Percentiles rank a stretch among this genome's conserved stretches.
phyloP scores from a whole-genome alignment of 2,113 vertebrate genomes.

The Fulmarus glacialis region DNA sequence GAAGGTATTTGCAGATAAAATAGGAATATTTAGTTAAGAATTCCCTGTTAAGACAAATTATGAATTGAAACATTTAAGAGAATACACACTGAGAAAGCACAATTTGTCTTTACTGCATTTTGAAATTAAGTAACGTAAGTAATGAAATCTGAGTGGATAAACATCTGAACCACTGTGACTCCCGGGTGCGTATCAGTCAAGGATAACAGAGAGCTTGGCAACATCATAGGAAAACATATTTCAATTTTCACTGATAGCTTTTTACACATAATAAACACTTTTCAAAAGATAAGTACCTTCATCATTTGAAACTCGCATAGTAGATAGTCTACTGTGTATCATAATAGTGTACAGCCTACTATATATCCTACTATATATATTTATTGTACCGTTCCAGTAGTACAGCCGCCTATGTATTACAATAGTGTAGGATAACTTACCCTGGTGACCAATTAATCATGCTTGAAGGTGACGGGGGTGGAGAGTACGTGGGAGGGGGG shows the following conservation, averaged over 20 bases:
- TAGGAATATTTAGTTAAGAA: not conserved
- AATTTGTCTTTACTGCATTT: not conserved
- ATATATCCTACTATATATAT: not conserved
- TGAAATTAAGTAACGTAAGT: not conserved
- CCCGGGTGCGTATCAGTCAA: too few relatives aligned
- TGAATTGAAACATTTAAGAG: not conserved
- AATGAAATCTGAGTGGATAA: not conserved
- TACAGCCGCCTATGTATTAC: rapidly evolving
- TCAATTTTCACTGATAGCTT: not conserved
- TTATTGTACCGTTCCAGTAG: rapidly evolving
- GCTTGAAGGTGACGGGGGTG: not conserved
- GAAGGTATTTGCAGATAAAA: not conserved
- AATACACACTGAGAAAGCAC: not conserved
- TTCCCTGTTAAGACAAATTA: not conserved
- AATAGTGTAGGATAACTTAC: rapidly evolving
- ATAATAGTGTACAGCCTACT: not conserved
- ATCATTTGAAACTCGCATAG: not conserved
- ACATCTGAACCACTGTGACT: not conserved
- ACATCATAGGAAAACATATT: rapidly evolving
- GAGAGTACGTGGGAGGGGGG: not conserved
- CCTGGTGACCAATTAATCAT: not conserved
- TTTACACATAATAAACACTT: too few relatives aligned
- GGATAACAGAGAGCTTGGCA: not conserved
- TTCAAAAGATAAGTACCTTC: not conserved
- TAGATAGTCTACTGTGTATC: too few relatives aligned